These are phyloP conservation scores for Zaprionus gabonicus DNA, from an alignment of 1,140 invertebrate genomes.

Conservation along the genomic window DNA sequence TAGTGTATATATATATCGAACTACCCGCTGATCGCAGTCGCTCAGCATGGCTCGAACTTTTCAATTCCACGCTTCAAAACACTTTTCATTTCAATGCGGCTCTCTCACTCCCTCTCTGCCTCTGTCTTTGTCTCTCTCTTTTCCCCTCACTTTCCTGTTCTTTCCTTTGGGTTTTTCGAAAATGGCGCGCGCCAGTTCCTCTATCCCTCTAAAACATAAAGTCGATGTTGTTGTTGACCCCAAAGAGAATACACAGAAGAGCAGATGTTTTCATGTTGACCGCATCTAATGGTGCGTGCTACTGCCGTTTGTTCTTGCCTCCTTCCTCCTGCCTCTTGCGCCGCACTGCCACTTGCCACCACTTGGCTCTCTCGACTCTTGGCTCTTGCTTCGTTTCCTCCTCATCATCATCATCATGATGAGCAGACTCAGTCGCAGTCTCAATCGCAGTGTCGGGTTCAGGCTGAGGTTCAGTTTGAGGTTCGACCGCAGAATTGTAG, in stretches of 20 bases:
- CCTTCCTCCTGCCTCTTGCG: conserved; percentile 29
- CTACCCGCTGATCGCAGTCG: not conserved
- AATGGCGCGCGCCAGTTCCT: conserved; percentile 46
- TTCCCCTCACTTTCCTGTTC: not conserved
- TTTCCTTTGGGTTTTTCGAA: conserved; percentile 14
- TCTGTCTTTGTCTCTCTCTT: not conserved
- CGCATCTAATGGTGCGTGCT: conserved; percentile 84
- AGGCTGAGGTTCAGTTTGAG: conserved; percentile 29
- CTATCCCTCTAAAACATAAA: conserved; percentile 6
- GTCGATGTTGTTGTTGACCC: conserved; percentile 53
- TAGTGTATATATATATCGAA: not conserved
- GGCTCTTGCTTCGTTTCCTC: conserved; percentile 25
- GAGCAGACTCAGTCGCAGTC: conserved; percentile 15
- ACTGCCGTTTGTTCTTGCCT: conserved; percentile 67
- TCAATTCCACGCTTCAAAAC: conserved; percentile 56
- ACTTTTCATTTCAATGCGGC: conserved; percentile 70
- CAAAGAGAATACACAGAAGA: conserved; percentile 57
- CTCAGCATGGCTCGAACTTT: conserved; percentile 9
- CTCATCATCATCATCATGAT: conserved; percentile 28
- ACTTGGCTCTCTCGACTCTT: conserved; percentile 8
- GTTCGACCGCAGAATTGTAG: conserved; percentile 59
- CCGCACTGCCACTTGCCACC: conserved; percentile 4
- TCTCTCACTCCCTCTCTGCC: conserved; percentile 7
- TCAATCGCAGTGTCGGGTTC: conserved; percentile 12
- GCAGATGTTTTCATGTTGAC: conserved; percentile 83